These are phyloP conservation scores for Zoanthus solanderi DNA, from an alignment of 92 coral and sea anemone species.

Conservation along the genomic window DNA sequence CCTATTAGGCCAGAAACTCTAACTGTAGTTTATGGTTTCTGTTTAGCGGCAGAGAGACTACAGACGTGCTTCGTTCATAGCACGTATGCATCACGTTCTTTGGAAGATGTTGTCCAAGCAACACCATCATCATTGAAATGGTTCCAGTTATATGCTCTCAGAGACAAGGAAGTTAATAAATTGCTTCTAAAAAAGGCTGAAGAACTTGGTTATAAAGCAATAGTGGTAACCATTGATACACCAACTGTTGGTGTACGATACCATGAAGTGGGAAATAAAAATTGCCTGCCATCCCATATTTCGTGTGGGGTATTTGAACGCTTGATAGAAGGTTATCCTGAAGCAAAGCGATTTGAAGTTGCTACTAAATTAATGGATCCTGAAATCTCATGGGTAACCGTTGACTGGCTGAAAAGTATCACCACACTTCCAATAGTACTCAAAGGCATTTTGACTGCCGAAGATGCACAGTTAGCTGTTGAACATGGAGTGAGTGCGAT, in stretches of 20 bases:
- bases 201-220: conserved; percentile 63
- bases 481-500: conserved; percentile 81
- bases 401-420: conserved; percentile 69
- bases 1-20: no score
- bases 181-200: conserved; percentile 64
- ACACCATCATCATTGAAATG: conserved; percentile 64
- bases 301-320: conserved; percentile 4
- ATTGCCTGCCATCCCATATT: conserved; percentile 13
- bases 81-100: background rate
- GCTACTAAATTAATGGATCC: background rate
- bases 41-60: background rate
- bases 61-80: background rate
- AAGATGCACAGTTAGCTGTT: conserved; percentile 82
- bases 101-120: conserved; percentile 64
- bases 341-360: conserved; percentile 5
- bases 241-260: conserved; percentile 45
- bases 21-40: background rate
- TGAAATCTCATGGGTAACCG: conserved; percentile 55
- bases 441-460: conserved; percentile 80
- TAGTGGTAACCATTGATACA: conserved; percentile 75
- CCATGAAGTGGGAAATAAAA: background rate
- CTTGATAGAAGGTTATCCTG: background rate
- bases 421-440: conserved; percentile 73
- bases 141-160: conserved; percentile 59
- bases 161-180: conserved; percentile 31